Evolutionary conservation across 2,888 invertebrate genomes (phyloP).

Genomic region (Aproaerema taeniolella): DNA sequence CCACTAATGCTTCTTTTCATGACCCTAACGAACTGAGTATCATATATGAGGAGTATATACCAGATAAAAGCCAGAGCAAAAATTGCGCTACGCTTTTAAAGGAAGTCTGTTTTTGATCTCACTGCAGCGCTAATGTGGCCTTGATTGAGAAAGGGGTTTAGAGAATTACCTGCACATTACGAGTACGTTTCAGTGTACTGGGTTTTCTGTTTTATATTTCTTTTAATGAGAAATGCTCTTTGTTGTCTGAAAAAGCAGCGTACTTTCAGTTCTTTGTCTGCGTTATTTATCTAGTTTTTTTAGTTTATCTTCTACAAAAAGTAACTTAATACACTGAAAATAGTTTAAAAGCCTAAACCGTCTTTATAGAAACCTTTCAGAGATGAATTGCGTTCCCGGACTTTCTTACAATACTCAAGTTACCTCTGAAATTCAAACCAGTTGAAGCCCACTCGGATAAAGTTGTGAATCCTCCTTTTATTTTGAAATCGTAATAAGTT

Average conservation of each 20-base stretch:
- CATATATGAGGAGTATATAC: conserved; percentile 14
- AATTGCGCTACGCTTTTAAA: conserved; percentile 23
- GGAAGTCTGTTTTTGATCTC: conserved; percentile 9
- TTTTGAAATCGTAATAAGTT: conserved; percentile 55
- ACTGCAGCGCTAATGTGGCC: conserved; percentile 7
- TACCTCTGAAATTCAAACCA: neutral
- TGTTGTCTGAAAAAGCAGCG: no score
- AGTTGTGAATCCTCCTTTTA: conserved; percentile 13
- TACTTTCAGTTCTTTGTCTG: no score
- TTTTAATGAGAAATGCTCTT: no score
- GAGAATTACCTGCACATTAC: neutral
- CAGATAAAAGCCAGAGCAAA: conserved; percentile 22
- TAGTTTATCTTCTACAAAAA: no score
- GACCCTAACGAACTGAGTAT: conserved; percentile 33
- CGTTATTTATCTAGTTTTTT: no score
- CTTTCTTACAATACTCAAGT: no score
- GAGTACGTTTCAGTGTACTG: no score
- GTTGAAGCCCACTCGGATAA: neutral
- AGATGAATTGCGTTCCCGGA: no score
- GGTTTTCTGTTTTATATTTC: no score
- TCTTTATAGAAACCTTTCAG: no score
- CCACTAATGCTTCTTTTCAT: conserved; percentile 45
- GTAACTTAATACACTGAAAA: no score
- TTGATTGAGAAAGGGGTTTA: conserved; percentile 3
- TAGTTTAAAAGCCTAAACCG: no score